phyloP scores from a whole-genome alignment of 2,797 vertebrate genomes.

The Cheirogaleus major region DNA sequence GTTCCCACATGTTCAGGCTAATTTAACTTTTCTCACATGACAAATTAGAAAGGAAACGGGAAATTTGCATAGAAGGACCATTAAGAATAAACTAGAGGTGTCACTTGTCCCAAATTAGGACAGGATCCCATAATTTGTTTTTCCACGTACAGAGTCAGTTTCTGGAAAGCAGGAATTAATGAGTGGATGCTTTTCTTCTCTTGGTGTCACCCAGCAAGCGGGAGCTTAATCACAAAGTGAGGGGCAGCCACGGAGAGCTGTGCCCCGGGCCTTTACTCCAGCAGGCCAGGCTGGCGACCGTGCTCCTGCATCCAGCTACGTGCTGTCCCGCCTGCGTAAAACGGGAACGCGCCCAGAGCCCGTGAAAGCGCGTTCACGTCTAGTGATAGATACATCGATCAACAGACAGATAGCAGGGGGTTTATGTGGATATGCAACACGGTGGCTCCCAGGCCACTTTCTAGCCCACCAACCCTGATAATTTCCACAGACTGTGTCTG shows the following conservation, averaged over 20 bases:
- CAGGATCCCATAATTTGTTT: conserved; percentile 15
- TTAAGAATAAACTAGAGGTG: conserved; percentile 67
- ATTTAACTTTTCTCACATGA: conserved; percentile 72
- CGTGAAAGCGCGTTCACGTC: not conserved
- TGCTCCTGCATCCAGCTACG: not conserved
- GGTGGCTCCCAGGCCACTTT: not conserved
- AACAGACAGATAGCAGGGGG: not conserved
- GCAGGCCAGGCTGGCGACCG: not conserved
- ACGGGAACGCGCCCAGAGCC: not conserved
- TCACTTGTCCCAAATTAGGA: conserved; percentile 47
- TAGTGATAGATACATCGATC: not conserved
- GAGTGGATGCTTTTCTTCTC: not conserved
- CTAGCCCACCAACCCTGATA: not conserved
- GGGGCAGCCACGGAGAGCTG: not conserved
- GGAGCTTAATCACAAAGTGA: not conserved
- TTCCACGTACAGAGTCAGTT: not conserved
- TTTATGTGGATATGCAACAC: not conserved
- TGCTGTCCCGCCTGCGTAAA: not conserved
- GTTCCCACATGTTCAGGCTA: conserved; percentile 56
- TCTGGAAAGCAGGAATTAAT: not conserved
- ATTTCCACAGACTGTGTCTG: not conserved
- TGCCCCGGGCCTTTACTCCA: not conserved
- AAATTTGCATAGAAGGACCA: conserved; percentile 58
- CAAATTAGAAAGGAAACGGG: conserved; percentile 67
- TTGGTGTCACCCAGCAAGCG: not conserved